Base-by-base conservation (phyloP, 2,797 vertebrate genomes). In the Enteromius unitaeniatus region DNA sequence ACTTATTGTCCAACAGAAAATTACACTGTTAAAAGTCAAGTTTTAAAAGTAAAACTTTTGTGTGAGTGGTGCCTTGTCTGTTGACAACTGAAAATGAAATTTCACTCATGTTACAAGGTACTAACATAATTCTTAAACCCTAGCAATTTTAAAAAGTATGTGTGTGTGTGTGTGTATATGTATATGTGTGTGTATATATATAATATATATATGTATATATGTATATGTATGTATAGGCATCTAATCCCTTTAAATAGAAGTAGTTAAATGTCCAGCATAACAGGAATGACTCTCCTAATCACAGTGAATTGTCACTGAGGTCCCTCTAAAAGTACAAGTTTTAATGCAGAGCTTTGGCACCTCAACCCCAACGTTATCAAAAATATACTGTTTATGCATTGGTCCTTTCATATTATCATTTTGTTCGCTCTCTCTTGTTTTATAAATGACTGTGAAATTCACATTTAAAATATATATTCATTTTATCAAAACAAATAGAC, bases 401-500 rank as follows among this genome's bases (percentile, higher is more conserved):
- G 73, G 76, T 83, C 79, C 74, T 75, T 82, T 84, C 55, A 40
- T 62, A 78, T 81, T 42, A 55, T 64, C 37, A 67, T 82, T 64
- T 84, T 82, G 79, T 86, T 83, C 49, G 0, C 83, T 60, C 37
- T 85, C 53, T 76, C 67, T 55, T 76, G 28, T 78, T 82, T 67
- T 84, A 88, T 82, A 85, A 85, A 87, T 82, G 78, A 70, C 42
- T 79, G 84, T 86, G 79, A 86, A 88, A 87, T 86, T 89, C 80
- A 87, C 83, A 83, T 88, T 88, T 87, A 90, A 91, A 87, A 92
- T 87, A 89, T 87, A 82, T 26, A 85, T 92, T 79, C 51, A 79
- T 88, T 89, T 87, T 91, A 90, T 89, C 91, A 89, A 94, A 94
- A 93, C 31, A 87, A 83, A 87, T 90, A 67, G 65, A 69, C 90